phyloP scores from a whole-genome alignment of 2,888 invertebrate genomes.

The Phortica okadai region DNA sequence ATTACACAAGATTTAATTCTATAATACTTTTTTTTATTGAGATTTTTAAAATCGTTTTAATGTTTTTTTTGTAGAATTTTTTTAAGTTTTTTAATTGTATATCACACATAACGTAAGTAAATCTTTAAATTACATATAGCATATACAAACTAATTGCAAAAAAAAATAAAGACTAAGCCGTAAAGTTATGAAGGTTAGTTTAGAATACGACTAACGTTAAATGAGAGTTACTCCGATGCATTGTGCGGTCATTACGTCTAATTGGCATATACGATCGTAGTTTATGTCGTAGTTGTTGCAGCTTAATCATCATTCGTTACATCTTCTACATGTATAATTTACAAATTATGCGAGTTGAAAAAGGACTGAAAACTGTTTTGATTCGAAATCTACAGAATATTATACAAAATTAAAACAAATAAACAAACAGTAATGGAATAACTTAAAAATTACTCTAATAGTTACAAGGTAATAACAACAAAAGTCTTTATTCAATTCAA shows the following conservation, averaged over 20 bases:
- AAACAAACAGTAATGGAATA: not conserved
- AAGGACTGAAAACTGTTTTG: constrained; percentile 9
- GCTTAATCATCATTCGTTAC: not conserved
- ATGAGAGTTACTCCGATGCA: not conserved
- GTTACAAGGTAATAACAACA: constrained; percentile 7
- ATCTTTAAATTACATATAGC: constrained; percentile 49
- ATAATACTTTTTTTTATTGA: constrained; percentile 73
- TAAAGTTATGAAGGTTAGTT: not conserved
- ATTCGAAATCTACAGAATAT: not conserved
- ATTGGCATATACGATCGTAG: constrained; percentile 9
- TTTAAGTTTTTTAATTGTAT: constrained; percentile 65
- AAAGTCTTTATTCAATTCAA: constrained; percentile 24
- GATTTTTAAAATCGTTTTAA: constrained; percentile 65
- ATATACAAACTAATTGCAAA: constrained; percentile 35
- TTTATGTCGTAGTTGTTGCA: not conserved
- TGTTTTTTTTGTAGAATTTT: constrained; percentile 64
- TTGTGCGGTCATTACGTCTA: constrained; percentile 13
- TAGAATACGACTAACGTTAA: not conserved
- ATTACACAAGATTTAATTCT: constrained; percentile 41
- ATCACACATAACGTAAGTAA: constrained; percentile 72
- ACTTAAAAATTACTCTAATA: constrained; percentile 20
- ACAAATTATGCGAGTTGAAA: constrained; percentile 60
- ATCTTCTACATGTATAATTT: constrained; percentile 54
- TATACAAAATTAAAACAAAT: not conserved
- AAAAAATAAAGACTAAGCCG: constrained; percentile 4